Evolutionary conservation across 2,113 vertebrate species (phyloP), one percentile per base, ranked within the genome.

Genomic region (Verasper variegatus): DNA sequence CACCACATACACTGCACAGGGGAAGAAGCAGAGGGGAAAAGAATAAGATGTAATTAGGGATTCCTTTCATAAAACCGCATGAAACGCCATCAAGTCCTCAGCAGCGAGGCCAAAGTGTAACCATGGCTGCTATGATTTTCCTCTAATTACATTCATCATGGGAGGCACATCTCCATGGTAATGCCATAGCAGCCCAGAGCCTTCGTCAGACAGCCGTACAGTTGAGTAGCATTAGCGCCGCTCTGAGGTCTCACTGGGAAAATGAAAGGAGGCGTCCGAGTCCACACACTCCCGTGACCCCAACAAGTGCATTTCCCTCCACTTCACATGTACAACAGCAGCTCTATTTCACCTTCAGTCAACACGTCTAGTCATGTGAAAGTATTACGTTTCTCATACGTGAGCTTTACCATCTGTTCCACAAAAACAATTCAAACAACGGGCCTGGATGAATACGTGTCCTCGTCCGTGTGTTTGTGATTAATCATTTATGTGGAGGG

Each of bases 1-100:
- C 70, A 98, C 97, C 68, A 98, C 96, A 1, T 98, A 98, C 85
- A 98, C 97, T 98, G 91, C 62, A 72, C 52, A 62, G 9, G 21
- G 56, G 21, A 24, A 60, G n/a, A 51, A 8, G 27, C 2, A 26
- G 18, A 17, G 21, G 18, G 37, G 1, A 13, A 13, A 37, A 21
- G 18, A 57, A 62, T 1, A 42, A 24, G 72, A 69, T 52, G 42
- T 54, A 72, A 84, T 80, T 65, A 76, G 52, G 2, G 45, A 61
- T 62, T 78, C 15, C 17, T 82, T 80, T 64, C 59, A 21, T 40
- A 2, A 66, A 68, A 66, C 5, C 11, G 27, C 27, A 55, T 20
- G 21, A 76, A 78, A 69, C 9, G 5, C 1, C 3, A 23, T 58
- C 20, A 54, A 40, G 70, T 71, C 74, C 84, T 68, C 49, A 58